Percentiles rank a stretch among this genome's conserved stretches.
Evolutionary conservation across 2,797 vertebrate species (phyloP).

Genomic region (Moxostoma hubbsi): DNA sequence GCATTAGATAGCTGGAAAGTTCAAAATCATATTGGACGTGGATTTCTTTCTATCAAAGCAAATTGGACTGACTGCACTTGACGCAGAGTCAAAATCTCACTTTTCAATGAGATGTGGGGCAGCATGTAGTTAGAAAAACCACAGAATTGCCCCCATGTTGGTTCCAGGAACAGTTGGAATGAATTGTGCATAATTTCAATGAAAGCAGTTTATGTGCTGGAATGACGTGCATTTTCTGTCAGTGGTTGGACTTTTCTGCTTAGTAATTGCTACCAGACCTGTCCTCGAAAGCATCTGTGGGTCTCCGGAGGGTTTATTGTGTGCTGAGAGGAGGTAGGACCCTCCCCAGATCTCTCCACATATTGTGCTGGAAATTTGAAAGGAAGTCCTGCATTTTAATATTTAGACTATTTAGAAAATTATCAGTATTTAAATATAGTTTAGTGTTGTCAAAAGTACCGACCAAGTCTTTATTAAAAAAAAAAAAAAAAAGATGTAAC

Average conservation of each 20-base stretch:
- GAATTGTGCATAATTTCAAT: conserved; percentile 54
- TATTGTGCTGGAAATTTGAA: conserved; percentile 17
- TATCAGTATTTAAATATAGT: background rate
- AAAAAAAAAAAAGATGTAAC: too few relatives aligned
- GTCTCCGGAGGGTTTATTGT: conserved; percentile 59
- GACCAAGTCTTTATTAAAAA: too few relatives aligned
- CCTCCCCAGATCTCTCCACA: conserved; percentile 1
- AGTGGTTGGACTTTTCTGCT: conserved; percentile 52
- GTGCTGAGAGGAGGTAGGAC: conserved; percentile 15
- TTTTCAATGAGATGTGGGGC: conserved; percentile 31
- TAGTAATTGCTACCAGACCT: conserved; percentile 69
- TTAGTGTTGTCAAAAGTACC: too few relatives aligned
- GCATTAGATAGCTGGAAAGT: conserved; percentile 46
- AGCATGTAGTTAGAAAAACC: conserved; percentile 47
- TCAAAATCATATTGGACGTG: conserved; percentile 49
- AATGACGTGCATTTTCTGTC: conserved; percentile 47
- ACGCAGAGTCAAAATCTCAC: conserved; percentile 18
- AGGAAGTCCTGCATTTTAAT: conserved; percentile 12
- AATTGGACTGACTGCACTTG: conserved; percentile 39
- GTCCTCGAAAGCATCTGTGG: conserved; percentile 67
- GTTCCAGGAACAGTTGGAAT: conserved; percentile 46
- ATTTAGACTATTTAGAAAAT: background rate
- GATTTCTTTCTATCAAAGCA: conserved; percentile 44
- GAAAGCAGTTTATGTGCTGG: conserved; percentile 54
- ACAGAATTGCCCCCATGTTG: conserved; percentile 20